phyloP scores from a whole-genome alignment of 2,113 vertebrate species.

The Hyperoodon ampullatus region DNA sequence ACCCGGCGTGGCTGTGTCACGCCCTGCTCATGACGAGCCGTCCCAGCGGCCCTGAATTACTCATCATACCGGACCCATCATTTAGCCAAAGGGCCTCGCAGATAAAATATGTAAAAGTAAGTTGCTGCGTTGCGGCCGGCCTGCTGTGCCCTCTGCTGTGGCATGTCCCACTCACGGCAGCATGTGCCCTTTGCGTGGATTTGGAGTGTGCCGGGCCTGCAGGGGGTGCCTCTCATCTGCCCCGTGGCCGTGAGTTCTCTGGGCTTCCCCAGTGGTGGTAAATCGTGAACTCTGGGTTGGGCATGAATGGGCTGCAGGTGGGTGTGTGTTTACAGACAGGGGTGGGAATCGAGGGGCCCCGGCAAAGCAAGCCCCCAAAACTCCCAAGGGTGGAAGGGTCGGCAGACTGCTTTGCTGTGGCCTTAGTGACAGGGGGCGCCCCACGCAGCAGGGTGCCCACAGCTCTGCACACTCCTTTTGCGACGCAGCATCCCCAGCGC shows the following conservation, averaged over 20 bases:
- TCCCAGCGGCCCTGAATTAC: background rate
- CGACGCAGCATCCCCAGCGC: accelerated
- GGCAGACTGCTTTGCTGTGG: background rate
- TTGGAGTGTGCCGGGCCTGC: background rate
- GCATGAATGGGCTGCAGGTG: background rate
- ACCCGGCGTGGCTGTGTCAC: background rate
- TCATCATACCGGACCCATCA: background rate
- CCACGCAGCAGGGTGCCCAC: background rate
- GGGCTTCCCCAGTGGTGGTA: background rate
- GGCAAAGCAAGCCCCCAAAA: background rate
- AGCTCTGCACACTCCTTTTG: accelerated
- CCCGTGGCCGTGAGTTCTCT: background rate
- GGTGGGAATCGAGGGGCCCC: background rate
- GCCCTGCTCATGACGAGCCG: background rate
- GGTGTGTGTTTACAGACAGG: background rate
- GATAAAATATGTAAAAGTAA: background rate
- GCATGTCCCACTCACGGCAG: background rate
- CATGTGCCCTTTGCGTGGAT: accelerated
- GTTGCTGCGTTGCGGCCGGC: background rate
- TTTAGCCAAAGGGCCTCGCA: background rate
- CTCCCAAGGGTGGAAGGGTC: background rate
- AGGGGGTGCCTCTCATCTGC: background rate
- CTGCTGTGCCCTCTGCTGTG: background rate
- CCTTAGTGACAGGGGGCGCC: background rate
- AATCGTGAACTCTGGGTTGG: background rate